phyloP scores from a whole-genome alignment of 2,113 vertebrate species.

The Falco punctatus region DNA sequence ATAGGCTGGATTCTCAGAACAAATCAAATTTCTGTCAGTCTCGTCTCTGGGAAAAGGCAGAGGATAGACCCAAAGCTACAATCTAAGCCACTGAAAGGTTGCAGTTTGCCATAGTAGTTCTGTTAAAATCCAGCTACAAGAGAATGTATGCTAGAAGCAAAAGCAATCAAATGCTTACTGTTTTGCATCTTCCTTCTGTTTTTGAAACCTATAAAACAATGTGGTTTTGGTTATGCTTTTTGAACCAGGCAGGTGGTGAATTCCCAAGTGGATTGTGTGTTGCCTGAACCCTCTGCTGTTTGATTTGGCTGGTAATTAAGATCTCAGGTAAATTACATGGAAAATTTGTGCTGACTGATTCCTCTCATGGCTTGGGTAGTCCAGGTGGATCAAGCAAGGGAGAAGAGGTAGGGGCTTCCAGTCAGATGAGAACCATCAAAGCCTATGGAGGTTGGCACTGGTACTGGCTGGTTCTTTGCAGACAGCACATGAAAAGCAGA shows the following conservation, averaged over 20 bases:
- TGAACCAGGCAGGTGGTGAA: not conserved
- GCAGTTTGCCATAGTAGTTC: not conserved
- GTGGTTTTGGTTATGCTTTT: not conserved
- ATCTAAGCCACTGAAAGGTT: not conserved
- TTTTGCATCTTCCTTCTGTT: conserved; percentile 4
- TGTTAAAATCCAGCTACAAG: not conserved
- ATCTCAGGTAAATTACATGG: not conserved
- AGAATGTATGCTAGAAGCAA: not conserved
- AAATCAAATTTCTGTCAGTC: not conserved
- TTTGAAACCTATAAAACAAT: not conserved
- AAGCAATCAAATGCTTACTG: not conserved
- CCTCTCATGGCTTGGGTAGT: not conserved
- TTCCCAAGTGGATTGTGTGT: not conserved
- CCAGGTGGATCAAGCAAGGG: not conserved
- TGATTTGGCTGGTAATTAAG: not conserved
- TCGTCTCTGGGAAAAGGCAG: not conserved
- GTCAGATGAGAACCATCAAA: not conserved
- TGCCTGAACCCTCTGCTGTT: not conserved
- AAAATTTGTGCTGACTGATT: not conserved
- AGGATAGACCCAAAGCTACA: not conserved
- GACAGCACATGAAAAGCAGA: not conserved
- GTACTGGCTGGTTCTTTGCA: not conserved
- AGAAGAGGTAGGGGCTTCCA: not conserved
- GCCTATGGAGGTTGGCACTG: not conserved
- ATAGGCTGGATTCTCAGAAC: not conserved